Evolutionary conservation across 2,797 vertebrate genomes (phyloP).

Genomic region (Falco biarmicus): DNA sequence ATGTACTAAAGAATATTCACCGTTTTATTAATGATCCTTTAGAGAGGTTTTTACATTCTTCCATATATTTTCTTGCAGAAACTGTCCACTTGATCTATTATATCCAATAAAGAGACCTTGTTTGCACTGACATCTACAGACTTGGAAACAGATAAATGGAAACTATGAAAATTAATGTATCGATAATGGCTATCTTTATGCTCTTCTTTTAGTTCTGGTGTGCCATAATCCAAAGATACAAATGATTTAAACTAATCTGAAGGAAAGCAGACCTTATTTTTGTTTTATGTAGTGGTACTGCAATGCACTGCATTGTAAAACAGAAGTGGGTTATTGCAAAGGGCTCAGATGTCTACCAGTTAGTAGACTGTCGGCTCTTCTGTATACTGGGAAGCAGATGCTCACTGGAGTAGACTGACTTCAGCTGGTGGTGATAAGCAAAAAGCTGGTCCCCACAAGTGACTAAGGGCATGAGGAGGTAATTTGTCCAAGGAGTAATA

Average conservation of each 20-base stretch:
- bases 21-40: constrained; percentile 32
- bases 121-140: constrained; percentile 28
- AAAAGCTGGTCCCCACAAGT: neutral
- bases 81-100: constrained; percentile 42
- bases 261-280: neutral
- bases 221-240: neutral
- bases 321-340: neutral
- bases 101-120: constrained; percentile 22
- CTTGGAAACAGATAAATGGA: neutral
- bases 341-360: neutral
- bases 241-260: neutral
- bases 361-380: neutral
- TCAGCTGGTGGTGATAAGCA: neutral
- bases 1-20: constrained; percentile 19
- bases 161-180: constrained; percentile 6
- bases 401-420: neutral
- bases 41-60: constrained; percentile 1
- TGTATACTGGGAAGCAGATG: neutral
- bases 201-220: neutral
- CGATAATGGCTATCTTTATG: neutral
- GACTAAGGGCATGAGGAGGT: neutral
- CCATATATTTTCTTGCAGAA: constrained; percentile 23
- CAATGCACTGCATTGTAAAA: neutral
- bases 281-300: neutral
- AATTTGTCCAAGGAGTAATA: neutral